Conservation (phyloP, 2,797 vertebrate genomes). For the Okamejei kenojei region DNA sequence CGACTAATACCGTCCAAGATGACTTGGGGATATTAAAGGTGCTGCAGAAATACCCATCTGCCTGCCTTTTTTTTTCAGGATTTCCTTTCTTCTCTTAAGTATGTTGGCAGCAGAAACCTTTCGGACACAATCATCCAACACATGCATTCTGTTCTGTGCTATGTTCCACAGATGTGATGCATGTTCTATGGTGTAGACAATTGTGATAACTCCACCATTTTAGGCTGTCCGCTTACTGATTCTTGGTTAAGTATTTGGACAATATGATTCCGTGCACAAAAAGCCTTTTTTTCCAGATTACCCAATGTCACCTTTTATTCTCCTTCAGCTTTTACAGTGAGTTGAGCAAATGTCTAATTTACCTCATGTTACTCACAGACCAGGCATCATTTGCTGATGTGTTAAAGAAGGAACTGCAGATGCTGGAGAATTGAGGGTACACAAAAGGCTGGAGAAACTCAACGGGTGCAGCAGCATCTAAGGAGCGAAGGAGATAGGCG, state of each 20-base stretch:
- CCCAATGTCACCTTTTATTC: neutral
- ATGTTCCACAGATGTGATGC: neutral
- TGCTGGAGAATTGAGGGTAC: no score
- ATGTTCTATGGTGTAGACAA: neutral
- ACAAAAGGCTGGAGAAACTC: no score
- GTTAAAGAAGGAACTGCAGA: no score
- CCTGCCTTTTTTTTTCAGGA: no score
- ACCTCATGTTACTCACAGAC: neutral
- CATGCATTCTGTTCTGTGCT: neutral
- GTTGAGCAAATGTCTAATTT: neutral
- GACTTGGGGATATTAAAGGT: no score
- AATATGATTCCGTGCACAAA: neutral
- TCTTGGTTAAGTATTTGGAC: neutral
- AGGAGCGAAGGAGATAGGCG: no score
- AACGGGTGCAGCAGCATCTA: no score
- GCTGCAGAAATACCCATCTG: no score
- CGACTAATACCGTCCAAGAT: no score
- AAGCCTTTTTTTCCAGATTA: neutral
- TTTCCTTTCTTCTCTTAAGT: neutral
- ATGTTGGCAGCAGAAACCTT: neutral
- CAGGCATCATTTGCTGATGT: neutral
- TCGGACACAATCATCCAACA: neutral
- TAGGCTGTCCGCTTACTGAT: neutral
- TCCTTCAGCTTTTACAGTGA: neutral
- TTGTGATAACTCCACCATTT: no score